Conservation (phyloP, 2,888 invertebrate genomes). For the Brachyopa scutellaris region DNA sequence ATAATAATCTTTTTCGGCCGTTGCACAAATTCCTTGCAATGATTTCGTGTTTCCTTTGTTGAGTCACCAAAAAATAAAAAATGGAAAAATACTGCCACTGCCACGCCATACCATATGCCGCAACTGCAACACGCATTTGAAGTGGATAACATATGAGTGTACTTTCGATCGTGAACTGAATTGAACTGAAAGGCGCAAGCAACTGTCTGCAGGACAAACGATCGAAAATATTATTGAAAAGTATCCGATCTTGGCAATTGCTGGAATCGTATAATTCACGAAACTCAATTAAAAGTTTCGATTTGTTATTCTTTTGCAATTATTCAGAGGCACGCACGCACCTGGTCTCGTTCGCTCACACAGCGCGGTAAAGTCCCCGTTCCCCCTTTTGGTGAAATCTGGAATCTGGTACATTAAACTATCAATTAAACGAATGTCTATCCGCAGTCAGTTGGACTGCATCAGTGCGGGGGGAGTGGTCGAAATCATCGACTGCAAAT, state of each 20-base stretch:
- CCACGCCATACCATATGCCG: slow-evolving; percentile 69
- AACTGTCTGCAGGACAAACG: slow-evolving; percentile 7
- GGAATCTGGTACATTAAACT: slow-evolving; percentile 69
- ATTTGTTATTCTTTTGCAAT: slow-evolving; percentile 72
- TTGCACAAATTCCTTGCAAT: slow-evolving; percentile 61
- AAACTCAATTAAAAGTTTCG: slow-evolving; percentile 73
- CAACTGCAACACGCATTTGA: slow-evolving; percentile 69
- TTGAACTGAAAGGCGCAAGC: slow-evolving; percentile 15
- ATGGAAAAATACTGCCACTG: neutral
- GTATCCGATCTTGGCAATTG: slow-evolving; percentile 69
- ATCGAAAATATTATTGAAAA: slow-evolving; percentile 61
- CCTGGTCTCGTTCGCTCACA: slow-evolving; percentile 28
- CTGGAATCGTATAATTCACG: slow-evolving; percentile 70
- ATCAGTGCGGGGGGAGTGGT: slow-evolving; percentile 58
- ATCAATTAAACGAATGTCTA: slow-evolving; percentile 71
- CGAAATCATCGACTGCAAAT: slow-evolving; percentile 73
- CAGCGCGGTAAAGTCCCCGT: neutral
- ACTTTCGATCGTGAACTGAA: slow-evolving; percentile 59
- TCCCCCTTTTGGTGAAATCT: no score
- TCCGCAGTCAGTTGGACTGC: slow-evolving; percentile 44
- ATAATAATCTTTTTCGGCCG: slow-evolving; percentile 66
- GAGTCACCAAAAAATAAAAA: slow-evolving; percentile 7
- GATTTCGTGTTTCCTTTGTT: slow-evolving; percentile 55
- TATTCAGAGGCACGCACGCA: slow-evolving; percentile 71
- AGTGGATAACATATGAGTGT: slow-evolving; percentile 73